phyloP scores from a whole-genome alignment of 2,797 vertebrate species.

The Tympanoctomys barrerae region DNA sequence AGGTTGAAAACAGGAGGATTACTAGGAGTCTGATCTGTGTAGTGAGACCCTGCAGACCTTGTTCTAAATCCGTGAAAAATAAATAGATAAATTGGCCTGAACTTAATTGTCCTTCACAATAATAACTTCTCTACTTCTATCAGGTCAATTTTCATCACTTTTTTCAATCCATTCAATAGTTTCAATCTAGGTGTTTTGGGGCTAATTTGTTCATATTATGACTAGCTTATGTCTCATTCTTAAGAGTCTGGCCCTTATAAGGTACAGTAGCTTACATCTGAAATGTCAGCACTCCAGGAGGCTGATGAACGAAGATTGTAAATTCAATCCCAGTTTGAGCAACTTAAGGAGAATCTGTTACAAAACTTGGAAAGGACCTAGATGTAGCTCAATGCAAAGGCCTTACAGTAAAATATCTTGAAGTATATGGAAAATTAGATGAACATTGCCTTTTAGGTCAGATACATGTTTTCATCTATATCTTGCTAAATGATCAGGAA shows the following conservation, averaged over 20 bases:
- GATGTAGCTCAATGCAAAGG: not conserved
- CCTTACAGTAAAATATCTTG: not conserved
- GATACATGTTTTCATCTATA: not conserved
- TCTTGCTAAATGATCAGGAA: not conserved
- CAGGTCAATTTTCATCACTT: not conserved
- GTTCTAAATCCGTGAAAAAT: too few relatives aligned
- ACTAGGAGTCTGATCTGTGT: too few relatives aligned
- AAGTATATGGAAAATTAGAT: not conserved
- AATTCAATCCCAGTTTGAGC: not conserved
- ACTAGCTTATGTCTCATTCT: not conserved
- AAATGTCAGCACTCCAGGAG: not conserved
- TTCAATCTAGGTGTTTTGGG: not conserved
- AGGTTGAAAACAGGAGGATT: too few relatives aligned
- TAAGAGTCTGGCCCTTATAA: not conserved
- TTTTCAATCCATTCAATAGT: accelerated
- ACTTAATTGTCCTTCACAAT: too few relatives aligned
- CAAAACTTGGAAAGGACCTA: not conserved
- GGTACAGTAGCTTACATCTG: not conserved
- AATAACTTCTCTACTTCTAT: not conserved
- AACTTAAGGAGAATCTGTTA: not conserved
- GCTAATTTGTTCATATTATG: not conserved
- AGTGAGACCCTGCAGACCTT: too few relatives aligned
- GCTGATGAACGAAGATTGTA: not conserved
- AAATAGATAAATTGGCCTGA: not conserved
- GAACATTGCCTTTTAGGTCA: not conserved